phyloP scores from a whole-genome alignment of 2,888 invertebrate species.

The Cosmia pyralina region DNA sequence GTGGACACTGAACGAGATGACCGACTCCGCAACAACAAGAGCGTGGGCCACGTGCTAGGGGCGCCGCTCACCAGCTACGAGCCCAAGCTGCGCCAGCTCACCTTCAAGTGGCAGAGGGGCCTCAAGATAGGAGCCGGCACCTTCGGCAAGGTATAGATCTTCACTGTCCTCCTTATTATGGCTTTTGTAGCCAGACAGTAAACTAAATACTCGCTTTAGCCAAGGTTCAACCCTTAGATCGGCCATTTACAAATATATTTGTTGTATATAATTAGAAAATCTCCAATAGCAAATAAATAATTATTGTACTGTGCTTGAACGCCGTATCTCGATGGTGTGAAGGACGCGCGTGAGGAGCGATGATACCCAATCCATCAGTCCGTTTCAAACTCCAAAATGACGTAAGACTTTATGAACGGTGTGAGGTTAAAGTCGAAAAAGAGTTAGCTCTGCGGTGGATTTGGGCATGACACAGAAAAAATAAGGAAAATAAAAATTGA shows the following conservation, averaged over 20 bases:
- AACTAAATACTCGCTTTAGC: too few species aligned
- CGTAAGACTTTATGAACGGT: neutral
- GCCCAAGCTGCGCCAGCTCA: conserved; percentile 94
- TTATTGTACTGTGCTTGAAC: neutral
- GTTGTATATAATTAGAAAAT: neutral
- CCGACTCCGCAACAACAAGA: conserved; percentile 85
- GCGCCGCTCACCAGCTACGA: conserved; percentile 89
- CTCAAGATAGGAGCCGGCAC: conserved; percentile 97
- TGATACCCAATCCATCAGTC: neutral
- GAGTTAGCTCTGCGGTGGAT: too few species aligned
- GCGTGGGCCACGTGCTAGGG: conserved; percentile 80
- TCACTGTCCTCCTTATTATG: neutral
- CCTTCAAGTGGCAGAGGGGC: conserved; percentile 98
- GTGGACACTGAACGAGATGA: conserved; percentile 92
- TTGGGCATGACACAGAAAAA: too few species aligned
- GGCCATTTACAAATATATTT: neutral
- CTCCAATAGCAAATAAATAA: neutral
- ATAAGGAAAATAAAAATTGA: neutral
- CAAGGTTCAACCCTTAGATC: neutral
- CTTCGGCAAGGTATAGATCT: conserved; percentile 93
- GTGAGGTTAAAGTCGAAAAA: neutral
- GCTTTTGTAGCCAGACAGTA: neutral
- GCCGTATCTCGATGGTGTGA: neutral
- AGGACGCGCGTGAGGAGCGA: too few species aligned
- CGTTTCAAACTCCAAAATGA: neutral